A percentile compares a stretch with the other conserved stretches of the same genome.
These are phyloP conservation scores for Hycleus phaleratus DNA, from an alignment of 1,140 invertebrate genomes.

Conservation along the genomic window DNA sequence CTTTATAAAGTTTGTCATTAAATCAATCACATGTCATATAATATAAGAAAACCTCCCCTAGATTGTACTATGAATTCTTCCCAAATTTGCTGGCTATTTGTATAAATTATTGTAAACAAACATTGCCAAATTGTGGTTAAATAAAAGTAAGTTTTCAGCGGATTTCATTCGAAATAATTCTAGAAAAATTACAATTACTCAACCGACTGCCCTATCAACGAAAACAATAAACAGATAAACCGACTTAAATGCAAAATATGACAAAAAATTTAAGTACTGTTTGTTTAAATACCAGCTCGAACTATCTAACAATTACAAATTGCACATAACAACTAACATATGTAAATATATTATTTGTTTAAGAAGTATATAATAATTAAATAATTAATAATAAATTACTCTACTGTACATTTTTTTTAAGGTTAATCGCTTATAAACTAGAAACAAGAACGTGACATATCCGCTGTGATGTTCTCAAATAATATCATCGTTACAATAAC, in stretches of 20 bases:
- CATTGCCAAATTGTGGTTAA: not conserved
- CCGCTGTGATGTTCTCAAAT: slow-evolving; percentile 8
- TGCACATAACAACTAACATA: slow-evolving; percentile 14
- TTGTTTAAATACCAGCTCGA: slow-evolving; percentile 9
- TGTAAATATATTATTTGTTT: slow-evolving; percentile 6
- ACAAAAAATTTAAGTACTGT: slow-evolving; percentile 4
- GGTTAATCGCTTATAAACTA: slow-evolving; percentile 11
- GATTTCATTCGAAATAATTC: not conserved
- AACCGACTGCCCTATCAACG: not conserved
- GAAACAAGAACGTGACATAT: slow-evolving; percentile 3
- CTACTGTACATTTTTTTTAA: slow-evolving; percentile 13
- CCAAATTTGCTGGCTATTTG: not conserved
- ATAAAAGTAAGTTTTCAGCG: not conserved
- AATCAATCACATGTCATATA: slow-evolving; percentile 14
- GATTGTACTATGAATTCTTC: slow-evolving; percentile 11
- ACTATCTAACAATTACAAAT: not conserved
- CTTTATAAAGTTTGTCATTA: slow-evolving; percentile 1
- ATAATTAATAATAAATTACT: slow-evolving; percentile 10
- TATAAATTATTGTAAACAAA: too few species aligned
- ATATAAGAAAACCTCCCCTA: slow-evolving; percentile 7
- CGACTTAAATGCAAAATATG: slow-evolving; percentile 11
- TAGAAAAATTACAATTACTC: slow-evolving; percentile 1
- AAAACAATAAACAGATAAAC: too few species aligned
- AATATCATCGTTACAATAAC: slow-evolving; percentile 8
- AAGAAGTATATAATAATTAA: too few species aligned